Evolutionary conservation across 2,113 vertebrate genomes (phyloP).

Genomic region (Cinclus mexicanus): DNA sequence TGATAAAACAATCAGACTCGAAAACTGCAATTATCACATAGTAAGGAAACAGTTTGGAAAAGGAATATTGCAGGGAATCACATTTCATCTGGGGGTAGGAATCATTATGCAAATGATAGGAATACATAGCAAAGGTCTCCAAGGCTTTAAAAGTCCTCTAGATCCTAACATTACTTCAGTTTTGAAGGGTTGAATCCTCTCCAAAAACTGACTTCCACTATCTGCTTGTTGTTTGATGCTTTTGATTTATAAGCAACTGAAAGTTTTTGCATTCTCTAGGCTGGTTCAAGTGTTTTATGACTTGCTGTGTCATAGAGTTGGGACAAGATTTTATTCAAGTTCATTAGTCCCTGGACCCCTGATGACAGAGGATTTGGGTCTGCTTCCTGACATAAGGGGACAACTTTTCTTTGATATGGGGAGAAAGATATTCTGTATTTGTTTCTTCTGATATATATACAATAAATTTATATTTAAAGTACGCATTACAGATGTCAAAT

Average conservation of each 20-base stretch:
- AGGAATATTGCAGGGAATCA: background rate
- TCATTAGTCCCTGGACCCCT: background rate
- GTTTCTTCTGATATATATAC: background rate
- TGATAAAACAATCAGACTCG: background rate
- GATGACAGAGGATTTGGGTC: background rate
- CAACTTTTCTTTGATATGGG: background rate
- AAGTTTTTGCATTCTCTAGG: background rate
- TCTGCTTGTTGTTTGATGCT: background rate
- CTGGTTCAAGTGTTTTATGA: background rate
- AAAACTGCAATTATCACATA: slow-evolving; percentile 5
- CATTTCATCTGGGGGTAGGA: background rate
- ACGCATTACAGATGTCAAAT: background rate
- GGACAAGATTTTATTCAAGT: background rate
- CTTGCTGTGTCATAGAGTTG: background rate
- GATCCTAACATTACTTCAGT: background rate
- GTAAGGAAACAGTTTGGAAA: background rate
- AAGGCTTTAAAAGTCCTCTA: background rate
- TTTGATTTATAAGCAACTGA: background rate
- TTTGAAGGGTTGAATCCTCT: background rate
- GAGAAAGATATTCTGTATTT: background rate
- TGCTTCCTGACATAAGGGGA: background rate
- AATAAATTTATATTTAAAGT: background rate
- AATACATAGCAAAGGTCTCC: background rate
- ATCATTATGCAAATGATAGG: background rate
- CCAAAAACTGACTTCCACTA: background rate